A percentile compares a stretch with the other conserved stretches of the same genome.
These are phyloP conservation scores for Sprattus sprattus DNA, from an alignment of 2,113 vertebrate species.

Conservation along the genomic window DNA sequence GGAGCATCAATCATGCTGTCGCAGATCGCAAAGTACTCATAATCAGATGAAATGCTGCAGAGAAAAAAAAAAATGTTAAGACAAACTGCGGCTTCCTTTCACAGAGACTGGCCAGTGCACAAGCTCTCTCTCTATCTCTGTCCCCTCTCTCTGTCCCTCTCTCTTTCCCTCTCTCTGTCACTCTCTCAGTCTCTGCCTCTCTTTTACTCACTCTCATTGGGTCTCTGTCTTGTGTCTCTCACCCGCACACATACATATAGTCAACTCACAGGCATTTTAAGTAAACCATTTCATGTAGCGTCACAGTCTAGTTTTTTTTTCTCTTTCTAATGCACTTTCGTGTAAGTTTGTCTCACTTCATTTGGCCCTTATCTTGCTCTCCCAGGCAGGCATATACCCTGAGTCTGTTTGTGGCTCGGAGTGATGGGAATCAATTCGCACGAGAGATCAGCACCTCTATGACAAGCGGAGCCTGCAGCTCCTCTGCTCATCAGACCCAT, in stretches of 20 bases:
- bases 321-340: slow-evolving; percentile 45
- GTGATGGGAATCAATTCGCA: slow-evolving; percentile 77
- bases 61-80: slow-evolving; percentile 75
- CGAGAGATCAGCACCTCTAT: slow-evolving; percentile 73
- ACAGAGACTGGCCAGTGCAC: background rate
- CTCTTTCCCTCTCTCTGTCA: background rate
- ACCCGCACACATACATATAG: slow-evolving; percentile 18
- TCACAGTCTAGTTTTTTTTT: slow-evolving; percentile 42
- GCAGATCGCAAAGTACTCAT: slow-evolving; percentile 91
- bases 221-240: background rate
- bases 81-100: slow-evolving; percentile 61
- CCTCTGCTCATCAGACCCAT: slow-evolving; percentile 67
- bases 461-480: slow-evolving; percentile 66
- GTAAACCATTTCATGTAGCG: slow-evolving; percentile 49
- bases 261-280: slow-evolving; percentile 42
- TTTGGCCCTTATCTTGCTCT: slow-evolving; percentile 69
- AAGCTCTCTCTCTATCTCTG: background rate
- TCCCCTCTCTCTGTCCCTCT: background rate
- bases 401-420: slow-evolving; percentile 53
- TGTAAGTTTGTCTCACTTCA: slow-evolving; percentile 64
- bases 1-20: slow-evolving; percentile 96
- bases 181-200: slow-evolving; percentile 11
- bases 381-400: slow-evolving; percentile 62
- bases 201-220: background rate
- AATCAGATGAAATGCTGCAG: slow-evolving; percentile 90